Conservation (phyloP, 2,888 invertebrate genomes). For the Palloptera scutellata region DNA sequence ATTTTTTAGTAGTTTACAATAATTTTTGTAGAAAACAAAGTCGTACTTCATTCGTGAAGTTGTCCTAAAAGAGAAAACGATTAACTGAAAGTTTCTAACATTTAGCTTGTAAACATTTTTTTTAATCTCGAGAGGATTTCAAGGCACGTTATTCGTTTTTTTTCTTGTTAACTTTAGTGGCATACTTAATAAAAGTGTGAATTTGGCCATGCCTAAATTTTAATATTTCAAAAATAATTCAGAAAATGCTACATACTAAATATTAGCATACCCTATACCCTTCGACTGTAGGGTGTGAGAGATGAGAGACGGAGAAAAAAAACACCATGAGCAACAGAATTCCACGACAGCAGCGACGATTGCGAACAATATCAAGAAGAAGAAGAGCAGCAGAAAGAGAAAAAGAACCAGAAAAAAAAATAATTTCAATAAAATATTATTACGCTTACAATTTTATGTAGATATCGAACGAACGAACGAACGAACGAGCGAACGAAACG, state of each 20-base stretch:
- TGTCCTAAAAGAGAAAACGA: too few species aligned
- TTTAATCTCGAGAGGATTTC: too few species aligned
- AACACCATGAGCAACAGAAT: slow-evolving; percentile 4
- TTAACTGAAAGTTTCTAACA: too few species aligned
- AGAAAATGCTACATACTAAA: slow-evolving; percentile 23
- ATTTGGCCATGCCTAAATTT: slow-evolving; percentile 23
- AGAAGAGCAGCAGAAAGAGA: slow-evolving; percentile 31
- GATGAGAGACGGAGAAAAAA: slow-evolving; percentile 24
- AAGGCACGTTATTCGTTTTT: too few species aligned
- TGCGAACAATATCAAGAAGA: slow-evolving; percentile 28
- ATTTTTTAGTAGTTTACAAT: too few species aligned
- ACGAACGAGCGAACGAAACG: slow-evolving; percentile 28
- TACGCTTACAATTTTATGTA: slow-evolving; percentile 54
- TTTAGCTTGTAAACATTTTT: too few species aligned
- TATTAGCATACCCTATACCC: background rate
- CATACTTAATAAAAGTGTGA: too few species aligned
- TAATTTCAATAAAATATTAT: slow-evolving; percentile 63
- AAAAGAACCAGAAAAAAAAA: slow-evolving; percentile 42
- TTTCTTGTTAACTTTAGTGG: too few species aligned
- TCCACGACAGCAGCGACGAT: slow-evolving; percentile 27
- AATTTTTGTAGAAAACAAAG: too few species aligned
- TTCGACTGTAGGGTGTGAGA: slow-evolving; percentile 26
- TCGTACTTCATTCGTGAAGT: too few species aligned
- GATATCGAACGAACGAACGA: slow-evolving; percentile 26
- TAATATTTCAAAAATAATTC: slow-evolving; percentile 30